These are phyloP conservation scores for Sebastes taczanowskii DNA, from an alignment of 2,797 vertebrate species.

Conservation along the genomic window DNA sequence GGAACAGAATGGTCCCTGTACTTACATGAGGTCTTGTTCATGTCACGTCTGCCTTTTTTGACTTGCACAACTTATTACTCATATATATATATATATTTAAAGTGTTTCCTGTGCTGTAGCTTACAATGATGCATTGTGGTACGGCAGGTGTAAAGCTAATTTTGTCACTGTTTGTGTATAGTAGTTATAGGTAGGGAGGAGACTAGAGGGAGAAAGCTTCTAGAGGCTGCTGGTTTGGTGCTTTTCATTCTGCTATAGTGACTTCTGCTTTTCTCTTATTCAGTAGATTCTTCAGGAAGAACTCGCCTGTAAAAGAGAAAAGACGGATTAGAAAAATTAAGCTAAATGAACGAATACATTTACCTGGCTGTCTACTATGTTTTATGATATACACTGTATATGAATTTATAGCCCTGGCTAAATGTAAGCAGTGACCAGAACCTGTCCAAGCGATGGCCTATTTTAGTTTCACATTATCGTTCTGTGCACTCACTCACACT, in stretches of 20 bases:
- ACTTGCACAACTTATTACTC: background rate
- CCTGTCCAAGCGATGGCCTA: background rate
- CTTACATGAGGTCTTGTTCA: background rate
- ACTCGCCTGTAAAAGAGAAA: slow-evolving; percentile 86
- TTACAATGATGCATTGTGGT: background rate
- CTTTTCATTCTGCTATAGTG: slow-evolving; percentile 51
- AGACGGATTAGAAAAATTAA: background rate
- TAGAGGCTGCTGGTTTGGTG: background rate
- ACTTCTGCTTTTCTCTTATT: slow-evolving; percentile 86
- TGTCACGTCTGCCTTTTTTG: background rate
- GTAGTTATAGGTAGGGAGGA: background rate
- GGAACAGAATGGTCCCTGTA: background rate
- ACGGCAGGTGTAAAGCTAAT: background rate
- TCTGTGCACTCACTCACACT: background rate
- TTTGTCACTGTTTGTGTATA: background rate
- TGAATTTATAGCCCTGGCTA: background rate
- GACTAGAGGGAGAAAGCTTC: background rate
- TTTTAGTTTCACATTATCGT: background rate
- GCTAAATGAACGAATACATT: background rate
- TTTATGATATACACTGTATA: background rate
- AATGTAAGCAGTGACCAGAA: background rate
- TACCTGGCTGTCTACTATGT: background rate
- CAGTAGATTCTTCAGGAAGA: slow-evolving; percentile 96
- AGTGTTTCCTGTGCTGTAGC: background rate
- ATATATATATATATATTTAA: background rate